Evolutionary conservation across 2,113 vertebrate species (phyloP).

Genomic region (Oenanthe oenanthe): DNA sequence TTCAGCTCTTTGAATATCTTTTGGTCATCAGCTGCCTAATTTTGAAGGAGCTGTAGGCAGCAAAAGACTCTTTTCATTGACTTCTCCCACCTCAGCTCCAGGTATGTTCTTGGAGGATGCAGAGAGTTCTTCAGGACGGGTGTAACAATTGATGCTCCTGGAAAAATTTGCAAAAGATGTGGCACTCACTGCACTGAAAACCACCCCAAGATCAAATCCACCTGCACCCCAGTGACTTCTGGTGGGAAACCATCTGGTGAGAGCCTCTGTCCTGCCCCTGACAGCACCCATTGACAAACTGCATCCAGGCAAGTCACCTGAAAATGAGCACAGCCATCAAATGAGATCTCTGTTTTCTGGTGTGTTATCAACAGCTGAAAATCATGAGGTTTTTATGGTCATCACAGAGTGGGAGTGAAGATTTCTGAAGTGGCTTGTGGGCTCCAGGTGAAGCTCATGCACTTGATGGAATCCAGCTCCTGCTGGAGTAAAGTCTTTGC

Average conservation of each 20-base stretch:
- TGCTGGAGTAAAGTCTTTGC: fast-evolving
- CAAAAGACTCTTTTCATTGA: neutral
- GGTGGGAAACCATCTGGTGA: neutral
- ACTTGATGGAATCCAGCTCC: neutral
- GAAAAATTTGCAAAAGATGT: neutral
- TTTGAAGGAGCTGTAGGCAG: neutral
- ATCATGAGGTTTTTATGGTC: neutral
- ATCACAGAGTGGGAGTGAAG: neutral
- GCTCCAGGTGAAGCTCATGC: neutral
- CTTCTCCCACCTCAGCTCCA: neutral
- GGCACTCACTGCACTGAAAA: neutral
- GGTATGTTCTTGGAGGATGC: neutral
- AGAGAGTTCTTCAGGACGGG: neutral
- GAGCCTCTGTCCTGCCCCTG: fast-evolving
- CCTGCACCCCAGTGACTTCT: fast-evolving
- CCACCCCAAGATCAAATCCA: neutral
- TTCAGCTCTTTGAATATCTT: neutral
- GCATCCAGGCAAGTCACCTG: neutral
- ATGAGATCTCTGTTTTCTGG: neutral
- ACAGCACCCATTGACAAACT: neutral
- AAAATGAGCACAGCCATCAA: neutral
- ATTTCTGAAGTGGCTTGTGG: neutral
- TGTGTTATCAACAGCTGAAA: neutral
- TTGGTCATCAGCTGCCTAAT: neutral
- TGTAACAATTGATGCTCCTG: neutral